Base-by-base conservation (phyloP, 2,113 vertebrate species). In the Anolis carolinensis region DNA sequence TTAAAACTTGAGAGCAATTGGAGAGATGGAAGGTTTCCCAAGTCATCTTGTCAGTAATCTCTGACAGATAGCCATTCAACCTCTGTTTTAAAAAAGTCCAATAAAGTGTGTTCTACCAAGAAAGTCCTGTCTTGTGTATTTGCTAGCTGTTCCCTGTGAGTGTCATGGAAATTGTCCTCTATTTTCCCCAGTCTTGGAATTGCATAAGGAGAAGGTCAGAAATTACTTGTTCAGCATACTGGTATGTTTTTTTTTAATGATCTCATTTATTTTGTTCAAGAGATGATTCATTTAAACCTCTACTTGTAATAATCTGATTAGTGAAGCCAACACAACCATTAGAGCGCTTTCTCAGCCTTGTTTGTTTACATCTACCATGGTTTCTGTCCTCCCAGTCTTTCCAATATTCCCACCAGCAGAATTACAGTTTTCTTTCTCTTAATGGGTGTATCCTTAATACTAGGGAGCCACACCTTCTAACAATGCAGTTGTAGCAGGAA, bases 271-370 rank as follows among this genome's bases (percentile, higher is more conserved):
- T 50, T 48, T 48, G 18, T 32, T 63, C 48, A 36, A 65, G 75
- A n/a, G 10, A 30, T 27, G 62, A 68, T 68, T 84, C 25, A n/a
- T 27, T 48, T n/a, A 48, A 20, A 81, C 48, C 63, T 68, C 16
- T 10, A 68, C 30, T 85, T 85, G 59, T 76, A 67, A 67, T 63
- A 52, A 77, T 82, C 44, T 52, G 44, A 27, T 71, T 71, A 71
- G 50, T 77, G 39, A 84, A 84, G 32, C 73, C 44, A 14, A 63
- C 39, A 44, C 39, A 44, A 44, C 13, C 36, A n/a, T n/a, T 81
- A 50, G 68, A 48, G 63, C 68, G 39, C 65, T 68, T 81, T 81
- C 65, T 52, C 16, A 81, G 9, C 50, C 63, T 70, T 81, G 65
- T 70, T 81, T 81, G 67, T 50, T 44, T 59, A 70, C 32, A 59